Conservation (phyloP, 2,113 vertebrate genomes). For the Epinephelus moara region DNA sequence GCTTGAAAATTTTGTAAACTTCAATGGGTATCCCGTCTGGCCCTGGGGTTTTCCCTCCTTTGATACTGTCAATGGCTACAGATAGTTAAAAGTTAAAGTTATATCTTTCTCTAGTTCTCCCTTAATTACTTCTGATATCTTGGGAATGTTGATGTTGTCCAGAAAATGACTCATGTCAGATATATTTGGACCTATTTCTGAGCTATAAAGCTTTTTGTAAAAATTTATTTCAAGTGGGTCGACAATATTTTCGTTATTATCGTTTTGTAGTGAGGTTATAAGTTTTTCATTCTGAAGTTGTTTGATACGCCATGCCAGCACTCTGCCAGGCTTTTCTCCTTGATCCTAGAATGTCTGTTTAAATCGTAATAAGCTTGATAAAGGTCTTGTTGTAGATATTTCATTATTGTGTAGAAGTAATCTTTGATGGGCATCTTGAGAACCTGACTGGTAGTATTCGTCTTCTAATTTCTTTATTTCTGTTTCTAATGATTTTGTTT, state of each 20-base stretch:
- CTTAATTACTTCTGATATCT: neutral
- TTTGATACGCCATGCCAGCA: neutral
- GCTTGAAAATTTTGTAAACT: conserved; percentile 9
- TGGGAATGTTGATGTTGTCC: neutral
- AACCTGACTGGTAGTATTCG: neutral
- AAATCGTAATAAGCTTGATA: neutral
- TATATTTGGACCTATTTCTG: conserved; percentile 1
- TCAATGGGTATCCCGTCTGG: conserved; percentile 30
- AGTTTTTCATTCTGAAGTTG: neutral
- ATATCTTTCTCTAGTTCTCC: neutral
- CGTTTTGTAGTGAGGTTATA: neutral
- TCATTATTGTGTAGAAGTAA: neutral
- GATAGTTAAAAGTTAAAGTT: neutral
- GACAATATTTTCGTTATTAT: neutral
- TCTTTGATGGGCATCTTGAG: neutral
- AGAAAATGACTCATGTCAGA: neutral
- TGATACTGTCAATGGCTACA: conserved; percentile 1
- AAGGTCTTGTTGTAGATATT: neutral
- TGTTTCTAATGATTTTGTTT: neutral
- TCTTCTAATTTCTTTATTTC: neutral
- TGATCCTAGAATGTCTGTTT: conserved; percentile 7
- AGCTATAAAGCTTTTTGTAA: conserved; percentile 5
- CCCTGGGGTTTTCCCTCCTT: conserved; percentile 6
- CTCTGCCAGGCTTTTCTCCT: neutral
- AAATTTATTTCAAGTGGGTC: conserved; percentile 2